phyloP scores from a whole-genome alignment of 2,888 invertebrate genomes.

The Sacculina carcini region DNA sequence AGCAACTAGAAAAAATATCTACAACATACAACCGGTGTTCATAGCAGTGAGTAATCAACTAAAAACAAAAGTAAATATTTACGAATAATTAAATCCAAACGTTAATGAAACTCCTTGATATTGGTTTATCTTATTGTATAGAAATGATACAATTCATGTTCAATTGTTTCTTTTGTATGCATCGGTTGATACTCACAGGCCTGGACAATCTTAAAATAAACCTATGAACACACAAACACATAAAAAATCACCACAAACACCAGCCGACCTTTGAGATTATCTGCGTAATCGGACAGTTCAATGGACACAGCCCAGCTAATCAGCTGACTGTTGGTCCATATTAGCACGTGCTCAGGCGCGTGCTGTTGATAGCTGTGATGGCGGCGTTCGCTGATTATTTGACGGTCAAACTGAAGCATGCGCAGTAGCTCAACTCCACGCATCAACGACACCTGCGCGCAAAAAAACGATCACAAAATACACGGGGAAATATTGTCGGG shows the following conservation, averaged over 20 bases:
- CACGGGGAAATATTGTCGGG: too few relatives aligned
- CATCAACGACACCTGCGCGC: not conserved
- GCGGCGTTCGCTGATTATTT: constrained; percentile 61
- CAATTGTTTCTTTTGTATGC: too few relatives aligned
- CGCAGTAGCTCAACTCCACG: constrained; percentile 1
- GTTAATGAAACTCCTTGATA: too few relatives aligned
- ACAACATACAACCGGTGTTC: too few relatives aligned
- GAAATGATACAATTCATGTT: too few relatives aligned
- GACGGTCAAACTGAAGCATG: constrained; percentile 9
- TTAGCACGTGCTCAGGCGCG: constrained; percentile 65
- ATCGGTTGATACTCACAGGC: not conserved
- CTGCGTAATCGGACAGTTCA: constrained; percentile 75
- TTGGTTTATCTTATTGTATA: too few relatives aligned
- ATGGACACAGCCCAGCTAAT: constrained; percentile 80
- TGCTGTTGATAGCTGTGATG: constrained; percentile 71
- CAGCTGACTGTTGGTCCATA: constrained; percentile 86
- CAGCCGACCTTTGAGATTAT: constrained; percentile 57
- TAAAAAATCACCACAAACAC: not conserved
- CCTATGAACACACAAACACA: not conserved
- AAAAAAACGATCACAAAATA: too few relatives aligned
- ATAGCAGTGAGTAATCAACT: too few relatives aligned
- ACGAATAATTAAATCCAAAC: too few relatives aligned
- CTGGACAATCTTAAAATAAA: not conserved
- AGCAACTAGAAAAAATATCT: too few relatives aligned
- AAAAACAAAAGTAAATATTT: too few relatives aligned